Evolutionary conservation across 1,140 invertebrate genomes (phyloP).

Genomic region (Drosophila neocordata): DNA sequence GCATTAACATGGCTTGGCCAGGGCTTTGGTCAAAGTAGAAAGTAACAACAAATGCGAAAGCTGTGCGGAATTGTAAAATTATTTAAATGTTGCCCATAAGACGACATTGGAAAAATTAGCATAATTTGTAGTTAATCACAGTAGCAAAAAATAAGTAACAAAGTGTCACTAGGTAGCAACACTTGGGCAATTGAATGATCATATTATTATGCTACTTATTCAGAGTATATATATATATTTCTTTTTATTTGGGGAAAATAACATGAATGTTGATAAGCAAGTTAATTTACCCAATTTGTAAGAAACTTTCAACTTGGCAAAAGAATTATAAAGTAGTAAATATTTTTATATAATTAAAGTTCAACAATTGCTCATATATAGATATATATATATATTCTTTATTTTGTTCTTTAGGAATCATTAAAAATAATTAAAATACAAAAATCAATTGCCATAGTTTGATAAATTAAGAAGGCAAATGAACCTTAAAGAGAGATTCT

Average conservation of each 20-base stretch:
- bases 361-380: no score
- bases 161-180: slow-evolving; percentile 21
- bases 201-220: background rate
- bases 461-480: background rate
- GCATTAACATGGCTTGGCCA: no score
- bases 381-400: no score
- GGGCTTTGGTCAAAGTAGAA: slow-evolving; percentile 6
- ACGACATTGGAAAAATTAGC: slow-evolving; percentile 61
- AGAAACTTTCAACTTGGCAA: no score
- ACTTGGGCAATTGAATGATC: background rate
- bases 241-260: no score
- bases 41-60: slow-evolving; percentile 28
- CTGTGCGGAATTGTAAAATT: slow-evolving; percentile 68
- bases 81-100: slow-evolving; percentile 60
- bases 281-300: no score
- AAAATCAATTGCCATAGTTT: background rate
- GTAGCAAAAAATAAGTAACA: background rate
- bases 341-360: no score
- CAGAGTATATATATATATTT: background rate
- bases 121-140: background rate
- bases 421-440: no score
- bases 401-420: no score
- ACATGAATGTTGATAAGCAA: no score
- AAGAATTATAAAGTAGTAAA: no score
- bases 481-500: no score